A percentile compares a stretch with the other conserved stretches of the same genome.
phyloP scores from a whole-genome alignment of 1,140 invertebrate species.

The Euura saliciscinereae region DNA sequence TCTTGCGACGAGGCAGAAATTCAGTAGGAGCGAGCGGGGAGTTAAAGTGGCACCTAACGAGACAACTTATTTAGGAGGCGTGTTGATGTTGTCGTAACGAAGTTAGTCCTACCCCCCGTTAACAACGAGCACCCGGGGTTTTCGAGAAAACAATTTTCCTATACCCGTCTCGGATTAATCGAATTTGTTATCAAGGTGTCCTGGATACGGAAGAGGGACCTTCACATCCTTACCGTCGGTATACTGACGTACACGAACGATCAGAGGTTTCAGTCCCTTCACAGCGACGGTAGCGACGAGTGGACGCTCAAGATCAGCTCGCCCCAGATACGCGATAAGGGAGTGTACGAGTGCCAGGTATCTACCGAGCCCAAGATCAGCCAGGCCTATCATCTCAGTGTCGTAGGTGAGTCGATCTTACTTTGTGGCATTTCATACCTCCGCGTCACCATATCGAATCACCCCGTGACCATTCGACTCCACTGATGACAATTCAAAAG shows the following conservation, averaged over 20 bases:
- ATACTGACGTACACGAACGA: constrained; percentile 79
- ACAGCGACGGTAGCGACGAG: constrained; percentile 85
- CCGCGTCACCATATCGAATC: background rate
- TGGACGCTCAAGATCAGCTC: constrained; percentile 85
- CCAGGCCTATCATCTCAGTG: constrained; percentile 77
- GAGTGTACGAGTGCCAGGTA: constrained; percentile 85
- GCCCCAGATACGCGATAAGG: constrained; percentile 75
- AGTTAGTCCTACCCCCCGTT: no score
- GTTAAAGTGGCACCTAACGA: no score
- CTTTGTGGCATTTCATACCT: background rate
- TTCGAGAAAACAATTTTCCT: no score
- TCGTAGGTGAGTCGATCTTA: constrained; percentile 73
- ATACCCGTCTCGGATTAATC: background rate
- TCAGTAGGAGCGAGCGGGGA: no score
- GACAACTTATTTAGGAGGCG: no score
- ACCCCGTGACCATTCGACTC: background rate
- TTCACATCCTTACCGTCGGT: constrained; percentile 77
- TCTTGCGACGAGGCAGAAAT: no score
- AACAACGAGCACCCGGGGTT: no score
- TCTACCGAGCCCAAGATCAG: constrained; percentile 87
- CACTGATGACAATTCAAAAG: background rate
- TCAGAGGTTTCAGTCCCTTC: constrained; percentile 77
- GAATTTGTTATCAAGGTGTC: constrained; percentile 65
- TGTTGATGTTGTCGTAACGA: no score
- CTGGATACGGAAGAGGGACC: constrained; percentile 76